phyloP scores from a whole-genome alignment of 2,113 vertebrate genomes.

The Protobothrops mucrosquamatus region DNA sequence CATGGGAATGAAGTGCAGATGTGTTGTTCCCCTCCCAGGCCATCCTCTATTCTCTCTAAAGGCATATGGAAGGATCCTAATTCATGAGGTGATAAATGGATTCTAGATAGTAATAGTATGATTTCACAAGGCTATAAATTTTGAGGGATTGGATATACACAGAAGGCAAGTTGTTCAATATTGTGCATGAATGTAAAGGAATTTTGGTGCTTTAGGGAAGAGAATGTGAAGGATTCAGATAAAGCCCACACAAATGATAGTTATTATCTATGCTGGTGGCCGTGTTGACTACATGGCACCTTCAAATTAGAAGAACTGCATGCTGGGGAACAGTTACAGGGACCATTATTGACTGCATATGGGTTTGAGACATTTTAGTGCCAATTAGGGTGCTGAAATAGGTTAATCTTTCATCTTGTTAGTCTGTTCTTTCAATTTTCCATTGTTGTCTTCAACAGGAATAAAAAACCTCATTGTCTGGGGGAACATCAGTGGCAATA shows the following conservation, averaged over 20 bases:
- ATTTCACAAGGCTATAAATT: not conserved
- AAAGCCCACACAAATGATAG: slow-evolving; percentile 9
- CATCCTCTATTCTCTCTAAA: not conserved
- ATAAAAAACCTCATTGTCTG: slow-evolving; percentile 86
- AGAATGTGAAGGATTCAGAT: not conserved
- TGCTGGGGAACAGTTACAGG: not conserved
- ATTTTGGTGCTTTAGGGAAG: not conserved
- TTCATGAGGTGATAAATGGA: not conserved
- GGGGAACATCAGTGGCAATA: slow-evolving; percentile 85
- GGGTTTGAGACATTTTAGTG: not conserved
- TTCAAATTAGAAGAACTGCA: not conserved
- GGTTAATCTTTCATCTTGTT: not conserved
- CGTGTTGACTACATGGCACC: too few relatives aligned
- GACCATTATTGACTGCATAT: not conserved
- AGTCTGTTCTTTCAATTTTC: slow-evolving; percentile 14
- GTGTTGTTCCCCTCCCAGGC: not conserved
- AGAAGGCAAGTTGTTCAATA: not conserved
- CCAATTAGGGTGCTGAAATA: not conserved
- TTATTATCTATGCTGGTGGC: not conserved
- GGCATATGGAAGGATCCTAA: not conserved
- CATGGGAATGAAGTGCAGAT: not conserved
- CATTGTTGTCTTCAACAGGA: slow-evolving; percentile 67
- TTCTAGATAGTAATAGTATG: not conserved
- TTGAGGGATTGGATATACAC: not conserved
- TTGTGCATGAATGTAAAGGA: not conserved